A percentile compares a stretch with the other conserved stretches of the same genome.
Conservation (phyloP, 2,888 invertebrate species). For the Willowsia nigromaculata region DNA sequence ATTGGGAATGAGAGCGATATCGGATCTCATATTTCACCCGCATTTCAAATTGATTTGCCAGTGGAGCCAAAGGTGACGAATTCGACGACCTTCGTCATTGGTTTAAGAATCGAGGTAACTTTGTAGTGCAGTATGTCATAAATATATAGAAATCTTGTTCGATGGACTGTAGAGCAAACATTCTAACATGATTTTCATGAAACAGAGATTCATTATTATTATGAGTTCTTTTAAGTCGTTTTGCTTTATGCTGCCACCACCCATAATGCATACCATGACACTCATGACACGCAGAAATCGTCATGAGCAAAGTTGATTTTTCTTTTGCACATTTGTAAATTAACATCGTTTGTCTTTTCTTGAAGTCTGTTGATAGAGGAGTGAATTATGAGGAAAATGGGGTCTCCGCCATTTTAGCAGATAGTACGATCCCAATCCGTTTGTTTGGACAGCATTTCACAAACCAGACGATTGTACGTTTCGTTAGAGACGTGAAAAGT, state of each 20-base stretch:
- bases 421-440: slow-evolving; percentile 71
- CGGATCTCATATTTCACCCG: not conserved
- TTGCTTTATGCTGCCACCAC: not conserved
- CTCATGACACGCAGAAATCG: not conserved
- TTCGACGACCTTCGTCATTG: slow-evolving; percentile 73
- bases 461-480: slow-evolving; percentile 76
- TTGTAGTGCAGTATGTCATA: not conserved
- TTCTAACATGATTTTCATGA: not conserved
- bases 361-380: slow-evolving; percentile 75
- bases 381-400: slow-evolving; percentile 76
- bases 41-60: slow-evolving; percentile 63
- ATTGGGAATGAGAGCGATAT: not conserved
- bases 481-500: slow-evolving; percentile 74
- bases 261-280: not conserved
- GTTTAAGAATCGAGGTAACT: slow-evolving; percentile 77
- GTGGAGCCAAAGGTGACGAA: slow-evolving; percentile 59
- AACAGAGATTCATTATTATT: no score
- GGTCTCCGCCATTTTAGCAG: slow-evolving; percentile 75
- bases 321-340: not conserved
- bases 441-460: slow-evolving; percentile 77
- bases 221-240: no score
- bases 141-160: not conserved
- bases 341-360: slow-evolving; percentile 7
- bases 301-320: not conserved
- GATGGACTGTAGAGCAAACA: not conserved